A percentile compares a stretch with the other conserved stretches of the same genome.
These are phyloP conservation scores for Deroplatys truncata DNA, from an alignment of 2,888 invertebrate species.

Conservation along the genomic window DNA sequence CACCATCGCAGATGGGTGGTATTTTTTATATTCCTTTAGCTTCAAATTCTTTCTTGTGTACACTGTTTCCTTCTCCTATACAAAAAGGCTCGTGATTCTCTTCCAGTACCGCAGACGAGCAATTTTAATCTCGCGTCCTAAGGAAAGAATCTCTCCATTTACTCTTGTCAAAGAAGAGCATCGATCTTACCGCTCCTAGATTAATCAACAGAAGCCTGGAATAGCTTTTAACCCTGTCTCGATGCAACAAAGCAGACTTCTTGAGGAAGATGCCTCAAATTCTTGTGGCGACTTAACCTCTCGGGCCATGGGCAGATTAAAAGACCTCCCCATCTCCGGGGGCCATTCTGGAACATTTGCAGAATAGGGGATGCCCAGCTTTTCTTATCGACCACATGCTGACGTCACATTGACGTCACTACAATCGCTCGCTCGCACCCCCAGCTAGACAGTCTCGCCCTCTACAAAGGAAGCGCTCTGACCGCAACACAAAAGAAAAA, in stretches of 20 bases:
- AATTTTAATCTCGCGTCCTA: background rate
- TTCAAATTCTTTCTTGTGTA: too few relatives aligned
- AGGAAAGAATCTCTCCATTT: background rate
- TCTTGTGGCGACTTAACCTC: background rate
- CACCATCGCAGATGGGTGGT: too few relatives aligned
- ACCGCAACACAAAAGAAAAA: background rate
- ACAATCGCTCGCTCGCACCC: background rate
- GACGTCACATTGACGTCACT: conserved; percentile 26
- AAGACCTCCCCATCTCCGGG: background rate
- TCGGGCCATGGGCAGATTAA: background rate
- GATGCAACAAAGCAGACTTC: background rate
- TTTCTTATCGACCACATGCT: conserved; percentile 18
- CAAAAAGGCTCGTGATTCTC: too few relatives aligned
- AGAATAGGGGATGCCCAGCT: background rate
- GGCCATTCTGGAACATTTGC: background rate
- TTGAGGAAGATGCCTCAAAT: background rate
- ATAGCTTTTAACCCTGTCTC: background rate
- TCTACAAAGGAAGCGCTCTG: background rate
- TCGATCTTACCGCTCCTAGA: background rate
- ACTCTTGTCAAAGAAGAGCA: background rate
- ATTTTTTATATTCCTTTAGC: too few relatives aligned
- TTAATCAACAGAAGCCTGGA: background rate
- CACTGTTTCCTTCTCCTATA: too few relatives aligned
- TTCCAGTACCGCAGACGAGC: too few relatives aligned
- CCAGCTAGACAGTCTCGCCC: background rate